phyloP scores from a whole-genome alignment of 2,797 vertebrate species.

The Knipowitschia caucasica region DNA sequence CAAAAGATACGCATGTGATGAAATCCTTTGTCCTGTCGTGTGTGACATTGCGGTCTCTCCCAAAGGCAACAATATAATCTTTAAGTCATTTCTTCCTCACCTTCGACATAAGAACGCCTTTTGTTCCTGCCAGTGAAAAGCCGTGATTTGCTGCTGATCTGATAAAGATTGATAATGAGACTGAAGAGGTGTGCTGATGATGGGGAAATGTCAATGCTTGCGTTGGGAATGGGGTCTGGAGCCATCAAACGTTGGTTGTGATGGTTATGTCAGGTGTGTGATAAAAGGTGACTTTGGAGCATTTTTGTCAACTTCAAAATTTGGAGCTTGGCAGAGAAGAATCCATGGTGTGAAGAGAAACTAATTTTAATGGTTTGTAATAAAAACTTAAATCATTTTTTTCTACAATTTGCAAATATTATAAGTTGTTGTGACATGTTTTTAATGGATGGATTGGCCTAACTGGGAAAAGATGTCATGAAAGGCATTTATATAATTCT shows the following conservation, averaged over 20 bases:
- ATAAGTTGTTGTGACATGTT: too few species aligned
- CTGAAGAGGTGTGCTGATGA: slow-evolving; percentile 29
- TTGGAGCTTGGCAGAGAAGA: neutral
- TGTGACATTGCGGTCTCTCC: slow-evolving; percentile 65
- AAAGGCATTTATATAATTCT: too few species aligned
- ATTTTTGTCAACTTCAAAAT: slow-evolving; percentile 4
- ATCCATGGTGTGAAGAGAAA: too few species aligned
- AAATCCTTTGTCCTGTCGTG: slow-evolving; percentile 56
- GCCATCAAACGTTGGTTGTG: slow-evolving; percentile 30
- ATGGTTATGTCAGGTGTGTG: slow-evolving; percentile 21
- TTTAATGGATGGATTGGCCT: too few species aligned
- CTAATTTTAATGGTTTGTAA: too few species aligned
- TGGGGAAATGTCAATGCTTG: slow-evolving; percentile 38
- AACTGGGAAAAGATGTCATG: too few species aligned
- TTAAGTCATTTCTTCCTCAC: slow-evolving; percentile 44
- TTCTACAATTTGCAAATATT: too few species aligned
- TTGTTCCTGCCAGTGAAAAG: slow-evolving; percentile 49
- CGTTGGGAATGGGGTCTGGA: slow-evolving; percentile 23
- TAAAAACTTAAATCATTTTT: too few species aligned
- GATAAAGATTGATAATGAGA: slow-evolving; percentile 59
- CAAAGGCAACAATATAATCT: slow-evolving; percentile 59
- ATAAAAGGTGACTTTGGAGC: slow-evolving; percentile 33
- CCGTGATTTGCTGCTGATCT: slow-evolving; percentile 56
- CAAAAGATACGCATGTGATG: slow-evolving; percentile 43
- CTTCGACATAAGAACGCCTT: slow-evolving; percentile 56